phyloP scores from a whole-genome alignment of 2,888 invertebrate genomes.

The Mamestra brassicae region DNA sequence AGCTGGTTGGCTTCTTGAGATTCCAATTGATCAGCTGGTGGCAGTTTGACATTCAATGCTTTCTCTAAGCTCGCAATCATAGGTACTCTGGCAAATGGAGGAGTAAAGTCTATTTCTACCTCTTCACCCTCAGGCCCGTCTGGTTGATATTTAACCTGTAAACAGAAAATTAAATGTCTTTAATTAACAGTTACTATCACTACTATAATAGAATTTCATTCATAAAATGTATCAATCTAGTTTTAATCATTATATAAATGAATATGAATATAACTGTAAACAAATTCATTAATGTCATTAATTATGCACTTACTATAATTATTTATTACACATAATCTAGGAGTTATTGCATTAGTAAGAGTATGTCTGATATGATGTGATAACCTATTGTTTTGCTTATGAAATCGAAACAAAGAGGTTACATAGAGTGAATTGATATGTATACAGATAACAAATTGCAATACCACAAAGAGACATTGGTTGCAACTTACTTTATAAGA shows the following conservation, averaged over 20 bases:
- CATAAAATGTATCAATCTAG: neutral
- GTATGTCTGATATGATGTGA: conserved; percentile 14
- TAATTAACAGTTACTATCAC: neutral
- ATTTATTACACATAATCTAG: conserved; percentile 2
- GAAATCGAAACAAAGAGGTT: conserved; percentile 34
- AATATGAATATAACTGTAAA: neutral
- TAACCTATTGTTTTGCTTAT: conserved; percentile 45
- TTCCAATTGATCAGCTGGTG: conserved; percentile 92
- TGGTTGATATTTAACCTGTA: conserved; percentile 95
- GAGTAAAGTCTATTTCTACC: conserved; percentile 98
- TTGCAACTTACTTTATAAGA: conserved; percentile 93
- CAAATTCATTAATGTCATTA: conserved; percentile 6
- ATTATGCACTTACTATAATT: conserved; percentile 18
- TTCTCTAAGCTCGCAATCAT: conserved; percentile 98
- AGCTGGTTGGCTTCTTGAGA: conserved; percentile 93
- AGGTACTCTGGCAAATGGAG: conserved; percentile 97
- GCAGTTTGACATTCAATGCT: conserved; percentile 94
- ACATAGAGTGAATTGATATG: conserved; percentile 5
- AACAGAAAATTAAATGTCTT: conserved; percentile 33
- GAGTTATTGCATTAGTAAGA: conserved; percentile 31
- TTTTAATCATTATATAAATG: neutral
- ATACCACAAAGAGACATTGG: neutral
- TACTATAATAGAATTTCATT: conserved; percentile 21
- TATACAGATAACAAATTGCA: conserved; percentile 23
- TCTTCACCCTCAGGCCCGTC: conserved; percentile 96